Evolutionary conservation across 2,113 vertebrate genomes (phyloP).

Genomic region (Aix galericulata): DNA sequence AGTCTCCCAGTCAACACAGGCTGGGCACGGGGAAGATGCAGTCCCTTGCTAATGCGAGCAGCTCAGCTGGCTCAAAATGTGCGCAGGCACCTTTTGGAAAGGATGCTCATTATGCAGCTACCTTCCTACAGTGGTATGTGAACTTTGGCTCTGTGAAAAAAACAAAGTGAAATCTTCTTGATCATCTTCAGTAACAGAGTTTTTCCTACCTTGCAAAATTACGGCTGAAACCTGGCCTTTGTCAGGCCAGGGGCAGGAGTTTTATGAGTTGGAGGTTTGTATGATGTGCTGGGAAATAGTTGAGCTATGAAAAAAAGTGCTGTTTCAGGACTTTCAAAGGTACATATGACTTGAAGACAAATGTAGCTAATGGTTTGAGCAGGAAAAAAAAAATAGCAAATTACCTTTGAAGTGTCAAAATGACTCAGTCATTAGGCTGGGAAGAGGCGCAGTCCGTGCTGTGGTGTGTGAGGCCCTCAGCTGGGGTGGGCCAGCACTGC

Average conservation of each 20-base stretch:
- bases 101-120: neutral
- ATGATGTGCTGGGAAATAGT: neutral
- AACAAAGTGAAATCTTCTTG: neutral
- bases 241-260: neutral
- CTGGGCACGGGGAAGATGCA: accelerated
- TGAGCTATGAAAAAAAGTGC: neutral
- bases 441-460: neutral
- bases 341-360: neutral
- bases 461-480: neutral
- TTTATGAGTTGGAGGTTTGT: neutral
- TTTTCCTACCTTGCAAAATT: neutral
- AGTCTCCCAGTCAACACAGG: neutral
- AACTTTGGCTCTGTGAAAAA: neutral
- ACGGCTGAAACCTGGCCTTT: neutral
- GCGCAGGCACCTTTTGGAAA: neutral
- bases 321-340: neutral
- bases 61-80: neutral
- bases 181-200: neutral
- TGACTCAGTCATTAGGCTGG: neutral
- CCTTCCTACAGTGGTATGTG: neutral
- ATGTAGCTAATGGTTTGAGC: neutral
- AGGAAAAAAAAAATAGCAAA: neutral
- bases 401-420: neutral
- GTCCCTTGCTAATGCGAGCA: accelerated
- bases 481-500: accelerated